These are phyloP conservation scores for Tiliqua scincoides DNA, from an alignment of 2,113 vertebrate genomes.

Conservation along the genomic window DNA sequence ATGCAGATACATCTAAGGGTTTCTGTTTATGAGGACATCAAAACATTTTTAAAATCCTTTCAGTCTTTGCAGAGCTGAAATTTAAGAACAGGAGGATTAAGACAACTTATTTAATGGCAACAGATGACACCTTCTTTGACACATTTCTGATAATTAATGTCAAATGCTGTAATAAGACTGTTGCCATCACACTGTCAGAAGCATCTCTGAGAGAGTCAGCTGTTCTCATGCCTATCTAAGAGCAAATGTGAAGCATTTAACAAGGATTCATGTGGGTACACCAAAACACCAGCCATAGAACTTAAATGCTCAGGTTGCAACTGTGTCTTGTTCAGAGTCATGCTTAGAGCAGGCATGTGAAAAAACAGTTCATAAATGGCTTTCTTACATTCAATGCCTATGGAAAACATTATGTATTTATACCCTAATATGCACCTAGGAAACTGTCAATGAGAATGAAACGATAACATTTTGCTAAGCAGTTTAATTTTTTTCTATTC, in stretches of 20 bases:
- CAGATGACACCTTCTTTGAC: neutral
- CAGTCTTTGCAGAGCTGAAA: neutral
- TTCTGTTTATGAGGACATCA: neutral
- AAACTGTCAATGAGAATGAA: too few relatives aligned
- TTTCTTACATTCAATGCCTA: neutral
- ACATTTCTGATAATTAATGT: constrained; percentile 21
- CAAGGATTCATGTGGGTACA: neutral
- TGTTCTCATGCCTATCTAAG: neutral
- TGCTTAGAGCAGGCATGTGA: neutral
- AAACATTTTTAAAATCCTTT: neutral
- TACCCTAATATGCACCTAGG: neutral
- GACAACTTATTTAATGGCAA: neutral
- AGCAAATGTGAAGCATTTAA: neutral
- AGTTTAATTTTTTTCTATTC: neutral
- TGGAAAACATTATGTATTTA: neutral
- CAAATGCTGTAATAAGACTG: neutral
- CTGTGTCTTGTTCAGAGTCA: neutral
- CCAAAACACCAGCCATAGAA: neutral
- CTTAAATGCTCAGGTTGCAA: neutral
- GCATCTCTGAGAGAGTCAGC: neutral
- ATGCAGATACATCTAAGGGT: neutral
- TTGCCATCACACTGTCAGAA: neutral
- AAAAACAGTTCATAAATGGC: constrained; percentile 1
- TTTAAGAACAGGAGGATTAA: constrained; percentile 1
- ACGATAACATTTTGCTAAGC: neutral